Percentiles rank a stretch among this genome's conserved stretches.
phyloP scores from a whole-genome alignment of 2,888 invertebrate genomes.

The Lycophotia porphyrea region DNA sequence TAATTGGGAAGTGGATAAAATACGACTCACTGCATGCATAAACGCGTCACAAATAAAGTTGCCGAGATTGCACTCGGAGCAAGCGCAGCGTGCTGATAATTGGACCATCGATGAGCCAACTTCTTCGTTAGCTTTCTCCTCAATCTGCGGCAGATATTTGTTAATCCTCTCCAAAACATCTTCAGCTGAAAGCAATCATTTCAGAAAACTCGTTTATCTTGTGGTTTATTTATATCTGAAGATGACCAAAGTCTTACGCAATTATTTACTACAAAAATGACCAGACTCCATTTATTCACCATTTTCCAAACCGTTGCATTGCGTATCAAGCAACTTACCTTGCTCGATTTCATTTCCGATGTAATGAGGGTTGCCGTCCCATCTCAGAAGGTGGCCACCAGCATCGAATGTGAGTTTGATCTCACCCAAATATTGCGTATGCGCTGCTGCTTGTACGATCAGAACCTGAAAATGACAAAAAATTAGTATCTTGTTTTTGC shows the following conservation, averaged over 20 bases:
- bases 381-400: constrained; percentile 91
- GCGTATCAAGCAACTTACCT: constrained; percentile 33
- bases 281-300: not conserved
- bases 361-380: constrained; percentile 93
- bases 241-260: not conserved
- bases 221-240: not conserved
- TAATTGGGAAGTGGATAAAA: not conserved
- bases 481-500: not conserved
- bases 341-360: constrained; percentile 90
- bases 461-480: constrained; percentile 83
- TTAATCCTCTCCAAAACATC: constrained; percentile 90
- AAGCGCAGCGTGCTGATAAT: constrained; percentile 90
- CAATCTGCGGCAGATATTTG: constrained; percentile 91
- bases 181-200: constrained; percentile 73
- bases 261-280: not conserved
- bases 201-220: not conserved
- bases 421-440: constrained; percentile 94
- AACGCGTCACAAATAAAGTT: constrained; percentile 93
- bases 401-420: constrained; percentile 93
- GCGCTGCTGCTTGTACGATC: constrained; percentile 94
- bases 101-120: constrained; percentile 91
- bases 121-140: constrained; percentile 87
- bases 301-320: not conserved
- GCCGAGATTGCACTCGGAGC: constrained; percentile 93
- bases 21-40: constrained; percentile 90